Percentiles rank a stretch among this genome's conserved stretches.
phyloP scores from a whole-genome alignment of 2,888 invertebrate species.

The Trypoxylon attenuatum region DNA sequence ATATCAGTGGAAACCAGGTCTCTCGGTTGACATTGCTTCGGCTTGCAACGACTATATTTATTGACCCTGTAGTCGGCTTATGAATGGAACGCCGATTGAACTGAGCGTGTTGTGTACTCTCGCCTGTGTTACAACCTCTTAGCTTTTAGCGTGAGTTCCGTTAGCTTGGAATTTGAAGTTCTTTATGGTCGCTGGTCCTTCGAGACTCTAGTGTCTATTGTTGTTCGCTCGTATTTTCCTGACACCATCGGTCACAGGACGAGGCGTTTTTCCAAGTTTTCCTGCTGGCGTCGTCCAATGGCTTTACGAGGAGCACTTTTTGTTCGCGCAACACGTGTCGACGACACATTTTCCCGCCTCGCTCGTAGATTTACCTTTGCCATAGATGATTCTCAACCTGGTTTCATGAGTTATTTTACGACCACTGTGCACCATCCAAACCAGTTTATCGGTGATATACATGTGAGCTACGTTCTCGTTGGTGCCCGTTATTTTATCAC shows the following conservation, averaged over 20 bases:
- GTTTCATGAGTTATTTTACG: neutral
- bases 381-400: conserved; percentile 3
- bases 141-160: too few relatives aligned
- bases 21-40: too few relatives aligned
- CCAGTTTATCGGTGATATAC: neutral
- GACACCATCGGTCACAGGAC: neutral
- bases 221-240: neutral
- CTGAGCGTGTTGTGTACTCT: too few relatives aligned
- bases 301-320: conserved; percentile 11
- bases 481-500: neutral
- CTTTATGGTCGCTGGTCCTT: too few relatives aligned
- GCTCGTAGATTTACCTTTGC: conserved; percentile 10
- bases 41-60: too few relatives aligned
- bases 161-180: too few relatives aligned
- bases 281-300: conserved; percentile 1
- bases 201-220: neutral
- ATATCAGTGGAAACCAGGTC: neutral
- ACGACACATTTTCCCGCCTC: conserved; percentile 14
- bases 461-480: neutral
- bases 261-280: conserved; percentile 12
- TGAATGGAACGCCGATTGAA: too few relatives aligned
- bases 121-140: too few relatives aligned
- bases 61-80: too few relatives aligned
- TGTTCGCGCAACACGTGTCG: conserved; percentile 32
- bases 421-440: neutral